A percentile compares a stretch with the other conserved stretches of the same genome.
phyloP scores from a whole-genome alignment of 2,797 vertebrate genomes.

The Mus minutoides region DNA sequence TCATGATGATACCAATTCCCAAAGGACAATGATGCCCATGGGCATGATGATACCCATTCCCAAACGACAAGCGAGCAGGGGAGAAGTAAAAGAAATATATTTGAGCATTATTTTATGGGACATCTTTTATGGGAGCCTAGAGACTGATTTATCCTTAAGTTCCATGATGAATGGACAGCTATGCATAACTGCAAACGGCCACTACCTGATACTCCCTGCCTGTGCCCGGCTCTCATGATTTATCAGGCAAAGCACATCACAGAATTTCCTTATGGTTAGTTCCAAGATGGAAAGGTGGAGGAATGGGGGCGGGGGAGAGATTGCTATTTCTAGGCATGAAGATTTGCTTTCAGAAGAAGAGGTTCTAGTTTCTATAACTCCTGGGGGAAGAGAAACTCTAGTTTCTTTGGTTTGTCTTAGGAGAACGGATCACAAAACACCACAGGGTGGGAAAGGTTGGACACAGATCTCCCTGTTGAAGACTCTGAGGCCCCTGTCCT shows the following conservation, averaged over 20 bases:
- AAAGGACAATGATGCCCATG: background rate
- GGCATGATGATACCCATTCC: no score
- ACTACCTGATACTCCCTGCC: background rate
- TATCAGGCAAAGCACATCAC: background rate
- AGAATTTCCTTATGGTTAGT: background rate
- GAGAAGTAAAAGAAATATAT: background rate
- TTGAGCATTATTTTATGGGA: background rate
- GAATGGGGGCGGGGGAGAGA: background rate
- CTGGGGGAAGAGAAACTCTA: background rate
- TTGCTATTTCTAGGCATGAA: background rate
- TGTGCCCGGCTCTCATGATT: background rate
- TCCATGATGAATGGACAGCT: background rate
- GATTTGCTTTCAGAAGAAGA: background rate
- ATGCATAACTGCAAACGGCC: background rate
- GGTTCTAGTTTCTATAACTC: background rate
- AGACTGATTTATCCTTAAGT: background rate
- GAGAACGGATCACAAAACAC: background rate
- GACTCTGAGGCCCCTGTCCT: background rate
- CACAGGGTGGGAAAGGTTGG: no score
- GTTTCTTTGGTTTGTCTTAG: background rate
- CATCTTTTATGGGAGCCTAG: background rate
- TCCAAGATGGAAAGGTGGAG: background rate
- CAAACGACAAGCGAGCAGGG: background rate
- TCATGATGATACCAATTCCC: no score
- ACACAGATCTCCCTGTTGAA: background rate